A percentile compares a stretch with the other conserved stretches of the same genome.
Evolutionary conservation across 2,888 invertebrate species (phyloP).

Genomic region (Unio delphinus): DNA sequence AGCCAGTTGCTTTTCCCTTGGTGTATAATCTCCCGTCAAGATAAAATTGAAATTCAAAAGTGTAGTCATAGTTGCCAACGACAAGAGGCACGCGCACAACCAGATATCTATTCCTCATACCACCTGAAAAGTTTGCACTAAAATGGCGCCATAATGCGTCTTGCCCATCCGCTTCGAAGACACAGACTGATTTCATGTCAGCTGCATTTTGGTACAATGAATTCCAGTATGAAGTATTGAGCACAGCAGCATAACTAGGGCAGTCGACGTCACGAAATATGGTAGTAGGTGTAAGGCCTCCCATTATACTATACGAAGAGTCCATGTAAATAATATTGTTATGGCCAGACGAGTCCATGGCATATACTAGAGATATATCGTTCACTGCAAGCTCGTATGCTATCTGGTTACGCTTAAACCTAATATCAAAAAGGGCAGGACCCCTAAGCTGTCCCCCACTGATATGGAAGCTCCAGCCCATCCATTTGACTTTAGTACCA

Average conservation of each 20-base stretch:
- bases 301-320: constrained; percentile 38
- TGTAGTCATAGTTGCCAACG: constrained; percentile 46
- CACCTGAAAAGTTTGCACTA: constrained; percentile 34
- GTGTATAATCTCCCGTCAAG: constrained; percentile 37
- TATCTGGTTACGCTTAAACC: constrained; percentile 37
- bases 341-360: constrained; percentile 29
- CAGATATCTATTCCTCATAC: constrained; percentile 33
- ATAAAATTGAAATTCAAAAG: constrained; percentile 39
- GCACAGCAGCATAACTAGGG: constrained; percentile 37
- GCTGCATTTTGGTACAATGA: constrained; percentile 16
- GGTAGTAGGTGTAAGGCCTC: constrained; percentile 19
- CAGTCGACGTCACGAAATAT: constrained; percentile 47
- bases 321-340: constrained; percentile 35
- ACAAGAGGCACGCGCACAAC: constrained; percentile 30
- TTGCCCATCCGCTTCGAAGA: constrained; percentile 43
- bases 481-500: constrained; percentile 42
- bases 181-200: constrained; percentile 33
- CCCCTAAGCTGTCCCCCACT: constrained; percentile 34
- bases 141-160: constrained; percentile 41
- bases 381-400: constrained; percentile 50
- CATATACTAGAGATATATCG: constrained; percentile 41
- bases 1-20: constrained; percentile 31
- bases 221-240: constrained; percentile 39
- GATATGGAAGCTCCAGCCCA: constrained; percentile 49
- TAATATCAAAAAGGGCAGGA: constrained; percentile 27